Evolutionary conservation across 2,797 vertebrate species (phyloP).

Genomic region (Danio albolineatus): DNA sequence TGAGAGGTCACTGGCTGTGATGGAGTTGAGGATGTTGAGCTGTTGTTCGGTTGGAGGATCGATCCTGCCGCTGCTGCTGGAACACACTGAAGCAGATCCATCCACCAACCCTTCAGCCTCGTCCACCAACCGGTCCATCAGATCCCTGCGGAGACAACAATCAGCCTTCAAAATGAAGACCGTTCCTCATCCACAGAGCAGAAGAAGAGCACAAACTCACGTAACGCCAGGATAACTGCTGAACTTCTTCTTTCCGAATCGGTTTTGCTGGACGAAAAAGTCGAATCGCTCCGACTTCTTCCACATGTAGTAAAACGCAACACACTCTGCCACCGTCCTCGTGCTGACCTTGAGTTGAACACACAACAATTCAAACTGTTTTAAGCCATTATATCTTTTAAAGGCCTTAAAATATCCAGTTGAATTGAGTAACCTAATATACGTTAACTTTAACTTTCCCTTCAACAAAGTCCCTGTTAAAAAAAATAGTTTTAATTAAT

Average conservation of each 20-base stretch:
- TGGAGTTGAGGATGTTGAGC: slow-evolving; percentile 85
- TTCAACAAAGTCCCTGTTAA: no score
- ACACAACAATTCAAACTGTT: no score
- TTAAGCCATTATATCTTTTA: no score
- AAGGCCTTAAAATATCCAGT: no score
- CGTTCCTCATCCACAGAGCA: background rate
- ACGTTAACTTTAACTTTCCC: no score
- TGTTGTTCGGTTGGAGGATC: slow-evolving; percentile 83
- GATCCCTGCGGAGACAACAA: slow-evolving; percentile 74
- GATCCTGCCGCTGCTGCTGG: slow-evolving; percentile 74
- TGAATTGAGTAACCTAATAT: no score
- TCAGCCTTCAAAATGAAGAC: background rate
- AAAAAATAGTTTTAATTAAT: no score
- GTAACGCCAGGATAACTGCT: slow-evolving; percentile 90
- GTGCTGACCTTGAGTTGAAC: slow-evolving; percentile 79
- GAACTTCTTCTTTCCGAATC: slow-evolving; percentile 90
- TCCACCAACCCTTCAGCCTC: slow-evolving; percentile 85
- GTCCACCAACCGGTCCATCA: slow-evolving; percentile 89
- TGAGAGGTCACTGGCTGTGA: slow-evolving; percentile 86
- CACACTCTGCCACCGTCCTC: slow-evolving; percentile 88
- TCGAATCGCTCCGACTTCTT: slow-evolving; percentile 90
- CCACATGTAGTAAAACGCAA: slow-evolving; percentile 93
- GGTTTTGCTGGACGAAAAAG: slow-evolving; percentile 89
- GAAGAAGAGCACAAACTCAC: slow-evolving; percentile 74
- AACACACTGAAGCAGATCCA: slow-evolving; percentile 79